Evolutionary conservation across 2,888 invertebrate genomes (phyloP), one percentile per base, ranked within the genome.

Genomic region (Ochropacha duplaris): DNA sequence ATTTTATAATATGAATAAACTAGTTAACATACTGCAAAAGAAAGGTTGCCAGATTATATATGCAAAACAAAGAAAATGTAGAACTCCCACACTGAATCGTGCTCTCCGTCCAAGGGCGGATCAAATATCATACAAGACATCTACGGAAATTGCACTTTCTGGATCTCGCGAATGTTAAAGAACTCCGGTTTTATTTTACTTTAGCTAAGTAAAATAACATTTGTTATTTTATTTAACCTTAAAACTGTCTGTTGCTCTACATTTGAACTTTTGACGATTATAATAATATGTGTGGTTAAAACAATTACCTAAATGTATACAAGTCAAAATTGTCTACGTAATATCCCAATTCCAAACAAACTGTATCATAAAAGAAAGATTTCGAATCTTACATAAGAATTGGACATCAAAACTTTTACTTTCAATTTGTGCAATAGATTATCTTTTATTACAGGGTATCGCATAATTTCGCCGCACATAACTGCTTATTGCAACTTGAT

Each of bases 351-450:
- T 19, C 14, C 0, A 9, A 19, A 19, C 19, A 44, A 44, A 44
- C 8, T 19, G 36, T 14, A 36, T 36, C 44, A 44, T 44, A 44
- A 1, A 19, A 19, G 44, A 2, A 44, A 1, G n/a, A 19, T 44
- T 44, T 44, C 9, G 12, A 31, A 19, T 44, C 12, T 52, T 52
- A 12, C 19, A 22, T 31, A 71, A 78, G 72, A 71, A 72, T 71
- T 68, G 71, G 62, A 61, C 64, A 71, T 74, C 66, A 64, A 58
- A 69, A 75, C 76, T 79, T 74, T 78, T 75, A 76, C 78, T 78
- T 75, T 72, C 58, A 44, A 51, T 79, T 76, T 26, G 70, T 70
- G 70, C 69, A 83, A 83, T 73, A 72, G 71, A 72, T 79, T 71
- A 71, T 54, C 64, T 66, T 71, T 75, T 72, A 82, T 76, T 74